Conservation (phyloP, 2,797 vertebrate species). For the Prionace glauca region DNA sequence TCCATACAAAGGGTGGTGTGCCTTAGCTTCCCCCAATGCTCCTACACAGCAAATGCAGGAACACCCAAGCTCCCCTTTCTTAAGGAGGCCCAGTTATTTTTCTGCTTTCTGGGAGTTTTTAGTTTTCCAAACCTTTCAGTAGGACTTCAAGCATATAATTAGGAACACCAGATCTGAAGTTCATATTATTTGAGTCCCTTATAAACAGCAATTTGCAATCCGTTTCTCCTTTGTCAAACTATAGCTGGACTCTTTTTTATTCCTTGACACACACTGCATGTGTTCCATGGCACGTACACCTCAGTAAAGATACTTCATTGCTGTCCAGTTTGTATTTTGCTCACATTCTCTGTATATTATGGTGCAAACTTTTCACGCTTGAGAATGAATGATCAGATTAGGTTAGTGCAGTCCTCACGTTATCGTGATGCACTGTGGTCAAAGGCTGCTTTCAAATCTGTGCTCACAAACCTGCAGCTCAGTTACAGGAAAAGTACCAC, state of each 20-base stretch:
- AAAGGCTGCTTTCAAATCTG: neutral
- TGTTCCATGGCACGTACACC: neutral
- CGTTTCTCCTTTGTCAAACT: neutral
- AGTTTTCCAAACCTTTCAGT: neutral
- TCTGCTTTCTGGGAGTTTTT: too few species aligned
- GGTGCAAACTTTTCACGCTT: neutral
- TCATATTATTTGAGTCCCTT: neutral
- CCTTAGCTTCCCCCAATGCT: too few species aligned
- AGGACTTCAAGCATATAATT: neutral
- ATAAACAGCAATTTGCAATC: constrained; percentile 11
- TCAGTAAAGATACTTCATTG: neutral
- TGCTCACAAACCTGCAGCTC: neutral
- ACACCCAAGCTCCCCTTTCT: too few species aligned
- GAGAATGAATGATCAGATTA: neutral
- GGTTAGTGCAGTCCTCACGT: neutral
- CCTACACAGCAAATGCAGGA: too few species aligned
- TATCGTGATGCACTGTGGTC: neutral
- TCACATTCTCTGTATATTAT: neutral
- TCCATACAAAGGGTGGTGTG: too few species aligned
- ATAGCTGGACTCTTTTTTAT: neutral
- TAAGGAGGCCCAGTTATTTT: too few species aligned
- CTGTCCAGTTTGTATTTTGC: neutral
- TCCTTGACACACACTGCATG: neutral
- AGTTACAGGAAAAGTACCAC: neutral
- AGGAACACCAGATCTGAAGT: neutral